Base-by-base conservation (phyloP, 1,140 invertebrate species). In the Trachelipus rathkii region DNA sequence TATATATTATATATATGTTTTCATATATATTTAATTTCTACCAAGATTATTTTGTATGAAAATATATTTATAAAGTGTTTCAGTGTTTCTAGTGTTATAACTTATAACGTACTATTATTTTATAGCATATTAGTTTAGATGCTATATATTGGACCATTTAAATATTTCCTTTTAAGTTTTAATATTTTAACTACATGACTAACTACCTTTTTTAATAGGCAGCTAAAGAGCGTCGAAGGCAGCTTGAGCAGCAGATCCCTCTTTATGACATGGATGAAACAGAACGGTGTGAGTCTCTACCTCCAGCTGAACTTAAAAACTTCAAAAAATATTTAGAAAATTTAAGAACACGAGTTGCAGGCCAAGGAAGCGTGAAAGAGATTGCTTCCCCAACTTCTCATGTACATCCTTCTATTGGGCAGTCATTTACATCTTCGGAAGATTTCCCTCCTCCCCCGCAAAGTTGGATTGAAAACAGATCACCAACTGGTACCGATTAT, bases 241-340 rank as follows among this genome's bases (percentile, higher is more conserved):
- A 78, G 66, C 73, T 81, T 19, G 73, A 81, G 33, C 75, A 77
- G 53, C 80, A 81, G 66, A n/a, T 81, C 23, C 80, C 80, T 13
- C 70, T 81, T n/a, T 81, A 81, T 75, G 80, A 81, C 71, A 77
- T 81, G 80, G 80, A 81, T 73, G 80, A 71, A 19, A 75, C 67
- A 13, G 60, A 78, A 44, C 66, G 80, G 7, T 79, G 80, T 72
- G 77, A 79, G 15, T 74, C 73, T 21, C 71, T 81, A 50, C 80
- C 77, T 24, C 53, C 72, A 13, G 80, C 78, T 45, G 80, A 81
- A 72, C 76, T 81, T 8, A 75, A 77, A 68, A 77, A 71, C n/a
- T 81, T 81, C 77, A 60, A 75, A 68, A 73, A 75, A 23, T 79
- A 79, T 60, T 45, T 81, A 21, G 80, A 81, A 24, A 73, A 75